Conservation (phyloP, 2,888 invertebrate genomes). For the Pheosia gnoma region DNA sequence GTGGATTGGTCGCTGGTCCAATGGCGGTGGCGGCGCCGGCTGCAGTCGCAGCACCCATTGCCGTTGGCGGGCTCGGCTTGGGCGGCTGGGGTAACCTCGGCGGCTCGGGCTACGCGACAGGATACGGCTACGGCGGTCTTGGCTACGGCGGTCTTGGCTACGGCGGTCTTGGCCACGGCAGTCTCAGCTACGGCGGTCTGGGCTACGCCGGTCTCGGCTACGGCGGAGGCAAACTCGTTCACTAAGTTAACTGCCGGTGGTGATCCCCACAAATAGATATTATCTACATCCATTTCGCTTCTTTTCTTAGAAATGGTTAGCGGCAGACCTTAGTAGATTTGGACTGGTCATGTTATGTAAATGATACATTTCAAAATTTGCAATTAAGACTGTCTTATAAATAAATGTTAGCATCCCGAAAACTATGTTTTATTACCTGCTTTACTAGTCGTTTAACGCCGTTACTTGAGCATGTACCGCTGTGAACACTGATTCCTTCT, state of each 20-base stretch:
- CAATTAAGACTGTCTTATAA: slow-evolving; percentile 52
- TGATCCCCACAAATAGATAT: slow-evolving; percentile 51
- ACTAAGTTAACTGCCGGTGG: slow-evolving; percentile 39
- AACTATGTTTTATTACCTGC: slow-evolving; percentile 15
- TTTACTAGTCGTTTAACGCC: too few species aligned
- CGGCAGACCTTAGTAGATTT: slow-evolving; percentile 64
- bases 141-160: slow-evolving; percentile 38
- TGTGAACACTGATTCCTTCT: too few species aligned
- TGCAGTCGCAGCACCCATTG: slow-evolving; percentile 19
- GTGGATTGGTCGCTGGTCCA: slow-evolving; percentile 30
- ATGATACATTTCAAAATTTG: slow-evolving; percentile 48
- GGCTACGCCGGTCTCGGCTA: slow-evolving; percentile 19
- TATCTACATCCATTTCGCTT: slow-evolving; percentile 73
- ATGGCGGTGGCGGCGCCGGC: slow-evolving; percentile 32
- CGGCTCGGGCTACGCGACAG: slow-evolving; percentile 11
- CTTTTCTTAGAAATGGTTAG: slow-evolving; percentile 69
- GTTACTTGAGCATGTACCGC: too few species aligned
- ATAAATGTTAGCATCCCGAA: slow-evolving; percentile 50
- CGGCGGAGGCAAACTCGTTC: slow-evolving; percentile 35
- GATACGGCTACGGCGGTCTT: slow-evolving; percentile 13
- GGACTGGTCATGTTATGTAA: slow-evolving; percentile 60
- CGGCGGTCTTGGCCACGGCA: slow-evolving; percentile 23
- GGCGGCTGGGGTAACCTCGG: slow-evolving; percentile 6
- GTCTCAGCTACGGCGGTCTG: slow-evolving; percentile 26
- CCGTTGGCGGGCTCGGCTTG: slow-evolving; percentile 34